Percentiles rank a stretch among this genome's conserved stretches.
Conservation (phyloP, 2,888 invertebrate genomes). For the Malthinus seriepunctatus region DNA sequence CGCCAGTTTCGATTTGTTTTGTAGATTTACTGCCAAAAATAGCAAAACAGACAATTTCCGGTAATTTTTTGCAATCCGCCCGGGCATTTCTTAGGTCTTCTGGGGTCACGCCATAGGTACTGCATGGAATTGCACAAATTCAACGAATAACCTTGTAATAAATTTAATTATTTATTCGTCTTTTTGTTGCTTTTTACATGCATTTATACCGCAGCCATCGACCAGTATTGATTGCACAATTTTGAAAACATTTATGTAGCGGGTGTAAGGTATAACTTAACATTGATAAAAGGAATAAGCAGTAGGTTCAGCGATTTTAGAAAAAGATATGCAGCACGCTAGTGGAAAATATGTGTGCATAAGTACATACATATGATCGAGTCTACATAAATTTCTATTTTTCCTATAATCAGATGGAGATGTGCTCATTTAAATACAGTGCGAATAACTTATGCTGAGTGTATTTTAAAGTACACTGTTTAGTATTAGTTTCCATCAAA, state of each 20-base stretch:
- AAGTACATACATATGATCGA: conserved; percentile 13
- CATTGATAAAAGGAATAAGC: conserved; percentile 7
- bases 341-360: conserved; percentile 17
- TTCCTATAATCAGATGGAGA: conserved; percentile 22
- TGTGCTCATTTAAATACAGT: conserved; percentile 22
- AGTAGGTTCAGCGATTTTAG: conserved; percentile 13
- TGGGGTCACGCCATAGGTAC: too few species aligned
- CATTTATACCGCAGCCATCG: too few species aligned
- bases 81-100: too few species aligned
- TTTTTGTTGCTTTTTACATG: too few species aligned
- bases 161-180: too few species aligned
- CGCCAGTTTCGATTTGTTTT: too few species aligned
- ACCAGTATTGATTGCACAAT: too few species aligned
- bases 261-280: conserved; percentile 11
- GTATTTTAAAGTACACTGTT: conserved; percentile 6
- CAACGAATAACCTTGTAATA: too few species aligned
- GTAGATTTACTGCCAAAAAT: too few species aligned
- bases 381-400: conserved; percentile 23
- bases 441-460: conserved; percentile 9
- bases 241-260: conserved; percentile 1
- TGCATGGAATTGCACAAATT: too few species aligned
- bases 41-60: too few species aligned
- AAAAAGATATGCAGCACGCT: conserved; percentile 17
- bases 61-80: too few species aligned
- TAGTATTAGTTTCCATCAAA: background rate